phyloP scores from a whole-genome alignment of 1,140 invertebrate species.

The Conus ventricosus region DNA sequence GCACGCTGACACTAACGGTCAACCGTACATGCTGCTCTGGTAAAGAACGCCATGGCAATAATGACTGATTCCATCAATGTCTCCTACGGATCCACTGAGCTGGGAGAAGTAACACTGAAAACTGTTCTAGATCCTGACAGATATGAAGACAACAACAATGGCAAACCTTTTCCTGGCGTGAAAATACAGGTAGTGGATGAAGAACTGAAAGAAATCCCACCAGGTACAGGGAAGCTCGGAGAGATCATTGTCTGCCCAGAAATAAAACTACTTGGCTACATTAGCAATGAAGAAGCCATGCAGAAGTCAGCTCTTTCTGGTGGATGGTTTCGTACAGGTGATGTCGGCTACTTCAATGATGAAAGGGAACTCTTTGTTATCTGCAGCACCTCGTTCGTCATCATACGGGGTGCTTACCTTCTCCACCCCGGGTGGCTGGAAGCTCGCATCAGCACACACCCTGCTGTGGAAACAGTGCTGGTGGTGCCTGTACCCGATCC shows the following conservation, averaged over 20 bases:
- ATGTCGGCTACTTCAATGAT: neutral
- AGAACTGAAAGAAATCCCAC: neutral
- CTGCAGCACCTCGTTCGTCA: neutral
- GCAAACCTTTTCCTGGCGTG: neutral
- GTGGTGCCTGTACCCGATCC: constrained; percentile 10
- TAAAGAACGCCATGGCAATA: neutral
- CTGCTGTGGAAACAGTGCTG: neutral
- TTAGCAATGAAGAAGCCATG: neutral
- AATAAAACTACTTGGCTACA: neutral
- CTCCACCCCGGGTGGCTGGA: constrained; percentile 17
- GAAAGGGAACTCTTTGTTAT: neutral
- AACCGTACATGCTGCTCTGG: neutral
- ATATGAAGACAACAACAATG: neutral
- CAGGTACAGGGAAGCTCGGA: neutral
- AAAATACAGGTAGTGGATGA: neutral
- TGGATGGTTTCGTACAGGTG: neutral
- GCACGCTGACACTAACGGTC: neutral
- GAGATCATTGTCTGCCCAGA: neutral
- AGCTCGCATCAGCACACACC: neutral
- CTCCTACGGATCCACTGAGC: neutral
- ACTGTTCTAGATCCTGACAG: neutral
- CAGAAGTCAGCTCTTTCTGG: neutral
- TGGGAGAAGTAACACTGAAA: neutral
- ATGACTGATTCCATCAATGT: neutral
- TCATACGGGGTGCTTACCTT: constrained; percentile 22